phyloP scores from a whole-genome alignment of 2,888 invertebrate genomes.

The Malthinus flaveolus region DNA sequence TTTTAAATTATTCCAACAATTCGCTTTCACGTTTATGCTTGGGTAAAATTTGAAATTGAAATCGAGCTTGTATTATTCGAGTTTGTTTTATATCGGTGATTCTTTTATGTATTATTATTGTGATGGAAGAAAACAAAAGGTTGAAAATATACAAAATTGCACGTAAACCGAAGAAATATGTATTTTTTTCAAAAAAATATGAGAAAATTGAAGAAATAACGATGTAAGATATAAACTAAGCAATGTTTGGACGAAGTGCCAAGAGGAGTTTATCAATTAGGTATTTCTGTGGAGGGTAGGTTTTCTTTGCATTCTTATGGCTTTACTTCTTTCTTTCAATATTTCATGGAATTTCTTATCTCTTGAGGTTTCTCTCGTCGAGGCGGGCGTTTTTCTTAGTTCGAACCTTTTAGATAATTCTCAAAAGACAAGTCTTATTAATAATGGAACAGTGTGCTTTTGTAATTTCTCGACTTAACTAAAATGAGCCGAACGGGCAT shows the following conservation, averaged over 20 bases:
- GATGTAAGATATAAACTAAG: too few species aligned
- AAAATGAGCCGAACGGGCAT: background rate
- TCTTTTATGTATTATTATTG: slow-evolving; percentile 19
- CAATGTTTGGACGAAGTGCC: slow-evolving; percentile 12
- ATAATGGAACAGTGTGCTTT: slow-evolving; percentile 34
- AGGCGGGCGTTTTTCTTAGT: slow-evolving; percentile 26
- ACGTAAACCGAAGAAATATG: background rate
- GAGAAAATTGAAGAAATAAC: too few species aligned
- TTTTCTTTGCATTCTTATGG: slow-evolving; percentile 30
- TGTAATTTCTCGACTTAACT: slow-evolving; percentile 26
- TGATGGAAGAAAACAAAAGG: background rate
- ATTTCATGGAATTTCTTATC: slow-evolving; percentile 31
- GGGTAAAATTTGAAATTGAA: slow-evolving; percentile 20
- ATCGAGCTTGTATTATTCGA: slow-evolving; percentile 21
- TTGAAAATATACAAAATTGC: slow-evolving; percentile 4
- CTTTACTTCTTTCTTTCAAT: slow-evolving; percentile 30
- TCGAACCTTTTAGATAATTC: slow-evolving; percentile 27
- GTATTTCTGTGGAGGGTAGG: slow-evolving; percentile 23
- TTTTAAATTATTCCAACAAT: slow-evolving; percentile 8
- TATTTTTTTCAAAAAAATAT: too few species aligned
- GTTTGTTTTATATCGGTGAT: slow-evolving; percentile 20
- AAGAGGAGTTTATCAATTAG: slow-evolving; percentile 28
- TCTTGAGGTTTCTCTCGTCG: slow-evolving; percentile 26
- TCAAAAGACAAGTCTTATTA: slow-evolving; percentile 32
- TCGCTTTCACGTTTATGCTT: slow-evolving; percentile 18